Base-by-base conservation (phyloP, 2,113 vertebrate genomes). In the Geococcyx californianus region DNA sequence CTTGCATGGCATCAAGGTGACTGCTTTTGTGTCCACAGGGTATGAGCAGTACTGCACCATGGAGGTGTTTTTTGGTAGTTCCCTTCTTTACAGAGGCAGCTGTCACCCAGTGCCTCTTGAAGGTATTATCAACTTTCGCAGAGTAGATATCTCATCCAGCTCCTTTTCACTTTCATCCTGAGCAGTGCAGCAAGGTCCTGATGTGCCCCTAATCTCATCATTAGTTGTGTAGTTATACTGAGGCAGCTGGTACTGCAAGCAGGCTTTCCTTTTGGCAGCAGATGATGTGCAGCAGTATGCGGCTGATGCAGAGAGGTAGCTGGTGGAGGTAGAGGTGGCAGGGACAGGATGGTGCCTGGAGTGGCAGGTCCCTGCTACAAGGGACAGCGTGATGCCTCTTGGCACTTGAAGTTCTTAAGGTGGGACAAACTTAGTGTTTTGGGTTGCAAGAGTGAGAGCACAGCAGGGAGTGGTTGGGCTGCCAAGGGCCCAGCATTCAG, bases 281-380 rank as follows among this genome's bases (percentile, higher is more conserved):
- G 29, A 24, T 3, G 4, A 9, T 0, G 9, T 4, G 14, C 1
- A 33, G 25, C 17, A 59, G 36, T 3, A 1, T 42, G 14, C 1
- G 2, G 33, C 4, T 1, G 15, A 9, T 44, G 31, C n/a, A 49
- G 45, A 76, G 58, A 31, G 7, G n/a, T 25, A 84, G 59, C n/a
- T 66, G 40, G 5, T 36, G 10, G 49, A 13, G 6, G 1, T 2
- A 7, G 67, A 73, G 13, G 38, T 8, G 10, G 15, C 51, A 55
- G 31, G 16, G 28, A 13, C 52, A 55, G 70, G 42, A 11, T 36
- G 63, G 20, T 89, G 33, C 29, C 66, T 63, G 52, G 25, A 82
- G 56, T 1, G 3, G 17, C n/a, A 55, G 23, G 10, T 42, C 89
- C 11, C 21, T 55, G 13, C 66, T 83, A 29, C 16, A 4, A 38